phyloP scores from a whole-genome alignment of 1,140 invertebrate genomes.

The Kradibia gibbosae region DNA sequence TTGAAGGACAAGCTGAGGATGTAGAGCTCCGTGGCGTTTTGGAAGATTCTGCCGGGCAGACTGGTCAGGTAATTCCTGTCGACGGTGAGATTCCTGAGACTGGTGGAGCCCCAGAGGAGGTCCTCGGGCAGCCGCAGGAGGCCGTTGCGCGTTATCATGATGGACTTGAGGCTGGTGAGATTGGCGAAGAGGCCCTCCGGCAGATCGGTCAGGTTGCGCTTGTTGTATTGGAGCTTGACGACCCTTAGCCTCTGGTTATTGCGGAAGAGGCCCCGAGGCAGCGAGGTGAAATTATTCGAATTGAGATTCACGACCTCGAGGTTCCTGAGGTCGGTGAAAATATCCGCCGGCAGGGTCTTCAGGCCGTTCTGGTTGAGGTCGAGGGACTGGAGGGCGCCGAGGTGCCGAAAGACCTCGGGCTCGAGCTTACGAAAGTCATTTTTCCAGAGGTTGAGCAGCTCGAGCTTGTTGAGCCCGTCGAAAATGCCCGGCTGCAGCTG shows the following conservation, averaged over 20 bases:
- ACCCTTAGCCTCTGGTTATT: neutral
- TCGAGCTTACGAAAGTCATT: constrained; percentile 77
- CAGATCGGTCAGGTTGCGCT: constrained; percentile 44
- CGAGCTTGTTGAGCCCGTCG: constrained; percentile 74
- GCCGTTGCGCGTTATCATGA: constrained; percentile 54
- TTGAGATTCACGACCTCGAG: constrained; percentile 42
- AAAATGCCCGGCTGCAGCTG: constrained; percentile 76
- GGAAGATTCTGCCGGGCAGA: constrained; percentile 74
- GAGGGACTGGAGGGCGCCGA: constrained; percentile 74
- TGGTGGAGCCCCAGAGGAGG: constrained; percentile 74
- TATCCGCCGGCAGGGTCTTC: constrained; percentile 52
- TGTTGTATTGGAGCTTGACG: constrained; percentile 42
- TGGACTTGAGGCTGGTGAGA: constrained; percentile 19
- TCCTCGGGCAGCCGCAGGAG: constrained; percentile 74
- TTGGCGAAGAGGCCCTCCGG: constrained; percentile 31
- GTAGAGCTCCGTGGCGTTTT: constrained; percentile 74
- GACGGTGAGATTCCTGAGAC: constrained; percentile 75
- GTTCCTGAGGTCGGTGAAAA: constrained; percentile 51
- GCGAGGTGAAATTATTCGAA: constrained; percentile 41
- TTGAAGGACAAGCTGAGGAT: constrained; percentile 76
- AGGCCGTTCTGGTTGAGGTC: constrained; percentile 76
- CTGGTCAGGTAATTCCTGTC: constrained; percentile 74
- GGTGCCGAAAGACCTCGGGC: constrained; percentile 75
- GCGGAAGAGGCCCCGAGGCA: constrained; percentile 30
- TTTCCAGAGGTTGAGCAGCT: constrained; percentile 77